Evolutionary conservation across 2,888 invertebrate species (phyloP).

Genomic region (Drymonia ruficornis): DNA sequence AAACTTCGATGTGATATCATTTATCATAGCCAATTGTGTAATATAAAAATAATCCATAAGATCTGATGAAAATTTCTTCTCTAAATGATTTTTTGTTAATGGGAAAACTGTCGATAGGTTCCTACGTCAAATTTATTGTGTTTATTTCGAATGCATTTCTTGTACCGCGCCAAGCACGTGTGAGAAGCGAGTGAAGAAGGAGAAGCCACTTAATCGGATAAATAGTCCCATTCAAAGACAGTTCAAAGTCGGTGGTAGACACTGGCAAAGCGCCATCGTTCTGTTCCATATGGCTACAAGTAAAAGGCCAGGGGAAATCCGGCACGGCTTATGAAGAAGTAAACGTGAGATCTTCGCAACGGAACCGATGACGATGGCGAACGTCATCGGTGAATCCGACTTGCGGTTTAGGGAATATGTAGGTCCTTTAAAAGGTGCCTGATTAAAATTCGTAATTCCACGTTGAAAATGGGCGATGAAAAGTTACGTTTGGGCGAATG

Average conservation of each 20-base stretch:
- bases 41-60: not conserved
- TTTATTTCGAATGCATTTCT: no score
- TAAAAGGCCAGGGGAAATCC: conserved; percentile 30
- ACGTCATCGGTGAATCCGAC: conserved; percentile 1
- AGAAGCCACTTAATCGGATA: no score
- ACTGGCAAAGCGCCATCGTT: conserved; percentile 29
- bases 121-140: no score
- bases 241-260: not conserved
- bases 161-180: no score
- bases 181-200: no score
- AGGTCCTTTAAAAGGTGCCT: not conserved
- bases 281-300: conserved; percentile 16
- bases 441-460: not conserved
- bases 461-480: no score
- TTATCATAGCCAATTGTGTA: not conserved
- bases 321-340: conserved; percentile 18
- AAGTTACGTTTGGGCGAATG: no score
- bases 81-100: no score
- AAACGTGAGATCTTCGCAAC: not conserved
- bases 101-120: no score
- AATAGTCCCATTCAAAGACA: not conserved
- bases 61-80: no score
- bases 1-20: not conserved
- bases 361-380: not conserved
- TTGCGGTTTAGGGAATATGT: not conserved